Evolutionary conservation across 1,140 invertebrate genomes (phyloP).

Genomic region (Neocloeon triangulifer): DNA sequence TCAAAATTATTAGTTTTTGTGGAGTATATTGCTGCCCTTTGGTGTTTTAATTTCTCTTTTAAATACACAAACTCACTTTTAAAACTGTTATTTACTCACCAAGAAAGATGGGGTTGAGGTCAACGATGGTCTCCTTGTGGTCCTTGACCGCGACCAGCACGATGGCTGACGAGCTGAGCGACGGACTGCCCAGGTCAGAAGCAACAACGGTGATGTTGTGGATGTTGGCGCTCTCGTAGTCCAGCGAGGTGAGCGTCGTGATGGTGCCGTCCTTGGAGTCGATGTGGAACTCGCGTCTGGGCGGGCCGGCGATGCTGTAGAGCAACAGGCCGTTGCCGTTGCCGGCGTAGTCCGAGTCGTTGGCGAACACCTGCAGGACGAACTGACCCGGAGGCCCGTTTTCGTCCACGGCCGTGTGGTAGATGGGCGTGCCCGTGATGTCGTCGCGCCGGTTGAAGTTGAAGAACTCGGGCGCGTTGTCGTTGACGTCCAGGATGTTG

Average conservation of each 20-base stretch:
- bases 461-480: constrained; percentile 33
- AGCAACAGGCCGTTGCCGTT: constrained; percentile 64
- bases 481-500: constrained; percentile 57
- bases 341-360: constrained; percentile 59
- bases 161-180: constrained; percentile 51
- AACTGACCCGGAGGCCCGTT: constrained; percentile 40
- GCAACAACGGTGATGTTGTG: constrained; percentile 61
- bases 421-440: constrained; percentile 42
- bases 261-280: constrained; percentile 60
- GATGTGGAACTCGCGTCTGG: constrained; percentile 38
- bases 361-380: constrained; percentile 49
- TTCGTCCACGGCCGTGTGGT: constrained; percentile 40
- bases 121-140: constrained; percentile 22
- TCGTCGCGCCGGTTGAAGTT: no score
- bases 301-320: constrained; percentile 45
- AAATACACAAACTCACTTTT: no score
- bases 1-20: no score
- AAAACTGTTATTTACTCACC: no score
- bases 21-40: no score
- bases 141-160: constrained; percentile 40
- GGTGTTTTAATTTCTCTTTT: no score
- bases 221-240: constrained; percentile 37
- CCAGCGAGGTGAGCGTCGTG: constrained; percentile 44
- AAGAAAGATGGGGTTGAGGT: no score
- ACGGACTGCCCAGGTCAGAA: constrained; percentile 60